These are phyloP conservation scores for Cricetomys ansorgei DNA, from an alignment of 2,113 vertebrate genomes.

Conservation along the genomic window DNA sequence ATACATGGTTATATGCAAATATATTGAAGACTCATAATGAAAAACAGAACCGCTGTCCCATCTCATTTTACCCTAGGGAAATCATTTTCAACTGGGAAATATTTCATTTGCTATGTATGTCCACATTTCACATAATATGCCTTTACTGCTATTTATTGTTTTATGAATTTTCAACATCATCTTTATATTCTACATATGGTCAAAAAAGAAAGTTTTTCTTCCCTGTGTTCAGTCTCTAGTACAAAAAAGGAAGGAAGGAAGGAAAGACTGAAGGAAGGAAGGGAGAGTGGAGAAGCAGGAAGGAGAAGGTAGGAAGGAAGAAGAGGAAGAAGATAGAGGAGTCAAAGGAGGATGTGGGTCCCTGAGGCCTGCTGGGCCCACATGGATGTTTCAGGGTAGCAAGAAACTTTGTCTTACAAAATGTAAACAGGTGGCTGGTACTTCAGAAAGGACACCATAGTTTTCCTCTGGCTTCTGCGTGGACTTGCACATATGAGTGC, in stretches of 20 bases:
- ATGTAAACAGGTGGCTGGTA: neutral
- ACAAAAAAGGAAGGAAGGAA: neutral
- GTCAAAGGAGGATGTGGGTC: neutral
- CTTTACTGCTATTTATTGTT: conserved; percentile 42
- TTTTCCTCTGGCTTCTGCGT: neutral
- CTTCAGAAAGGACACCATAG: neutral
- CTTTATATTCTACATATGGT: conserved; percentile 34
- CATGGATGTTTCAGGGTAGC: neutral
- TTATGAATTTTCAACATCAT: conserved; percentile 48
- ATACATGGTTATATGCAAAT: conserved; percentile 27
- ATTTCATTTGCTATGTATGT: conserved; percentile 47
- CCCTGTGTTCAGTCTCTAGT: neutral
- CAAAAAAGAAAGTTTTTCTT: neutral
- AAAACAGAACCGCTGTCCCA: neutral
- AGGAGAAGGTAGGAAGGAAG: too few relatives aligned
- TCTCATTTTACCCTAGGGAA: conserved; percentile 5
- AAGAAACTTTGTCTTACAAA: neutral
- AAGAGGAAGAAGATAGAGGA: neutral
- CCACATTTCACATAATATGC: conserved; percentile 38
- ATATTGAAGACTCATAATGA: conserved; percentile 47
- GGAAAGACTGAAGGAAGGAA: neutral
- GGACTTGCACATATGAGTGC: neutral
- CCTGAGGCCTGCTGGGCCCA: neutral
- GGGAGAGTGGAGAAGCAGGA: neutral
- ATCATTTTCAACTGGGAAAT: conserved; percentile 55